A percentile compares a stretch with the other conserved stretches of the same genome.
These are phyloP conservation scores for Anarsia innoxiella DNA, from an alignment of 2,888 invertebrate genomes.

Conservation along the genomic window DNA sequence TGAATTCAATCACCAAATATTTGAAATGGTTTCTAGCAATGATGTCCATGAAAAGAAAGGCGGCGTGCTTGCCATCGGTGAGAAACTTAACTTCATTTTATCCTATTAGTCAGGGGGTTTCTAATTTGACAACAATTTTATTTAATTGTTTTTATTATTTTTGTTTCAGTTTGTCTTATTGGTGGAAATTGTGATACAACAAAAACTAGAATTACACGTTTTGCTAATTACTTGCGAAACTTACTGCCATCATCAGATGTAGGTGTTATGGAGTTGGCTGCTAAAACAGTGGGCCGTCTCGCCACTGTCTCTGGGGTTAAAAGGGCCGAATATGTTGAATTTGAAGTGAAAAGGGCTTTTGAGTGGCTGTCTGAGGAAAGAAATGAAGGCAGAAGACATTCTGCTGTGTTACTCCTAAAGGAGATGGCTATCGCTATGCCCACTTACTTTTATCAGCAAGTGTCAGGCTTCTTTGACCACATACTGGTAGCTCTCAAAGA, in stretches of 20 bases:
- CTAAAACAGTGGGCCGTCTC: conserved; percentile 94
- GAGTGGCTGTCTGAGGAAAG: conserved; percentile 96
- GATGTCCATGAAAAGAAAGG: conserved; percentile 97
- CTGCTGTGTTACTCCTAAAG: conserved; percentile 92
- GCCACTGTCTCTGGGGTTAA: conserved; percentile 94
- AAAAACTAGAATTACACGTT: conserved; percentile 91
- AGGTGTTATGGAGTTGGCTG: conserved; percentile 96
- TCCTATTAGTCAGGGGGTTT: too few species aligned
- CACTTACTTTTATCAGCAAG: conserved; percentile 97
- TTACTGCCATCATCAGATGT: conserved; percentile 93
- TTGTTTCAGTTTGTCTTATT: conserved; percentile 87
- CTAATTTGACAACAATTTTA: too few species aligned
- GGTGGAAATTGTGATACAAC: conserved; percentile 95
- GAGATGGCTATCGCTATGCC: conserved; percentile 97
- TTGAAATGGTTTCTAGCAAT: conserved; percentile 95
- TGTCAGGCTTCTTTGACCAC: conserved; percentile 93
- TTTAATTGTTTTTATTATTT: conserved; percentile 8
- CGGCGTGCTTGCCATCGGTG: conserved; percentile 94
- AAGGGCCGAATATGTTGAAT: conserved; percentile 97
- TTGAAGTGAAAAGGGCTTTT: conserved; percentile 96
- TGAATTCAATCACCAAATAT: conserved; percentile 95
- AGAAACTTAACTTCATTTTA: too few species aligned
- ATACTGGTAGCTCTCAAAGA: conserved; percentile 94
- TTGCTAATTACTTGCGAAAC: conserved; percentile 94
- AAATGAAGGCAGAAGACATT: conserved; percentile 93